A percentile compares a stretch with the other conserved stretches of the same genome.
phyloP scores from a whole-genome alignment of 2,888 invertebrate species.

The Acrocyrtus sp. region DNA sequence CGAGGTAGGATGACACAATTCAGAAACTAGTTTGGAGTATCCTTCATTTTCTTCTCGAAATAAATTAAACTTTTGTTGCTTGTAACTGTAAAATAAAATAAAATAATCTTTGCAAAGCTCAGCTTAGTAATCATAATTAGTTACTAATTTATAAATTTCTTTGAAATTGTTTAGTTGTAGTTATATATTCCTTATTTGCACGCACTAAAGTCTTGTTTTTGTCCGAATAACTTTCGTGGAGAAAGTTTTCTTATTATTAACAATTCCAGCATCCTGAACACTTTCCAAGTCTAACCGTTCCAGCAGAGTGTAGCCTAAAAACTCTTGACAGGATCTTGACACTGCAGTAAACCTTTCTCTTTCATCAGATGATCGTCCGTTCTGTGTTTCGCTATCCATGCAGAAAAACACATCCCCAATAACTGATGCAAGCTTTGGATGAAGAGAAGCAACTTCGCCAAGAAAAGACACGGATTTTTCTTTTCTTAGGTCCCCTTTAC shows the following conservation, averaged over 20 bases:
- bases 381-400: slow-evolving; percentile 51
- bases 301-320: slow-evolving; percentile 83
- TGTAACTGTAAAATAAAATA: slow-evolving; percentile 79
- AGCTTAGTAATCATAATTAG: background rate
- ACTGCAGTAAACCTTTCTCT: slow-evolving; percentile 53
- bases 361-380: slow-evolving; percentile 27
- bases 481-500: slow-evolving; percentile 80
- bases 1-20: slow-evolving; percentile 84
- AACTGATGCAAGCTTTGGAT: slow-evolving; percentile 37
- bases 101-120: no score
- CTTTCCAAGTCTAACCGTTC: slow-evolving; percentile 95
- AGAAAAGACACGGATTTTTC: slow-evolving; percentile 80
- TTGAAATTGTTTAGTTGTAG: background rate
- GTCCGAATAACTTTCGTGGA: slow-evolving; percentile 97
- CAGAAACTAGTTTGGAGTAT: slow-evolving; percentile 94
- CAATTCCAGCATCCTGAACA: slow-evolving; percentile 88
- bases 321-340: slow-evolving; percentile 32
- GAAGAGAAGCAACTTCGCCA: slow-evolving; percentile 77
- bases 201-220: slow-evolving; percentile 98
- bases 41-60: slow-evolving; percentile 99
- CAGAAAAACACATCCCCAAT: slow-evolving; percentile 53
- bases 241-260: slow-evolving; percentile 85
- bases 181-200: slow-evolving; percentile 64
- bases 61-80: slow-evolving; percentile 98
- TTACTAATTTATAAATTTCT: background rate